A percentile compares a stretch with the other conserved stretches of the same genome.
Conservation (phyloP, 2,888 invertebrate genomes). For the Nemurella pictetii region DNA sequence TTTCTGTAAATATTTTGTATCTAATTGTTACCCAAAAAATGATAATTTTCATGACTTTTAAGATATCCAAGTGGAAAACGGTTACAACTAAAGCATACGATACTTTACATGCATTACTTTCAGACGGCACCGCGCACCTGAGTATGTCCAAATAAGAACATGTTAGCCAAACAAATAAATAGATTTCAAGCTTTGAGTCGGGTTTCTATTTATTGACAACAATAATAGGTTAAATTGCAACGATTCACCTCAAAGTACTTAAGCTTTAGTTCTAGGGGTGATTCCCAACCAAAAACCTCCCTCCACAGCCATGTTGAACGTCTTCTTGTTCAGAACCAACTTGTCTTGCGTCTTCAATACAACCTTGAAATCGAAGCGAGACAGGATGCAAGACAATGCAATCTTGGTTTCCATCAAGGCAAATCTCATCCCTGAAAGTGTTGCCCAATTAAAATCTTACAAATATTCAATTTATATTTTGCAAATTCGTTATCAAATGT, state of each 20-base stretch:
- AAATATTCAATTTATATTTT: too few relatives aligned
- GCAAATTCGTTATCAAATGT: neutral
- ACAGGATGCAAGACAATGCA: neutral
- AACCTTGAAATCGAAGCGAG: neutral
- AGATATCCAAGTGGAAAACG: neutral
- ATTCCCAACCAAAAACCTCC: conserved; percentile 13
- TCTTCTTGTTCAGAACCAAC: neutral
- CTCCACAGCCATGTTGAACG: neutral
- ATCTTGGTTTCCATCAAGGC: conserved; percentile 19
- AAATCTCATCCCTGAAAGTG: conserved; percentile 7
- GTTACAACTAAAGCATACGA: neutral
- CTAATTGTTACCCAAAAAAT: neutral
- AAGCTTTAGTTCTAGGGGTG: neutral
- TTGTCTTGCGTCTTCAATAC: neutral
- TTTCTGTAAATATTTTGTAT: neutral
- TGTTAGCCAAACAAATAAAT: too few relatives aligned
- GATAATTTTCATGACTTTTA: neutral
- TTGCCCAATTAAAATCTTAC: too few relatives aligned
- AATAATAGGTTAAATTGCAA: too few relatives aligned
- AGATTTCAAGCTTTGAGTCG: too few relatives aligned
- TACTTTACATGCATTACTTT: neutral
- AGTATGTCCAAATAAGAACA: too few relatives aligned
- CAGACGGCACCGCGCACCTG: neutral
- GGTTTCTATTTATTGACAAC: too few relatives aligned
- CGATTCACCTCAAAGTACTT: too few relatives aligned